Base-by-base conservation (phyloP, 2,113 vertebrate species). In the Corythornis vintsioides region DNA sequence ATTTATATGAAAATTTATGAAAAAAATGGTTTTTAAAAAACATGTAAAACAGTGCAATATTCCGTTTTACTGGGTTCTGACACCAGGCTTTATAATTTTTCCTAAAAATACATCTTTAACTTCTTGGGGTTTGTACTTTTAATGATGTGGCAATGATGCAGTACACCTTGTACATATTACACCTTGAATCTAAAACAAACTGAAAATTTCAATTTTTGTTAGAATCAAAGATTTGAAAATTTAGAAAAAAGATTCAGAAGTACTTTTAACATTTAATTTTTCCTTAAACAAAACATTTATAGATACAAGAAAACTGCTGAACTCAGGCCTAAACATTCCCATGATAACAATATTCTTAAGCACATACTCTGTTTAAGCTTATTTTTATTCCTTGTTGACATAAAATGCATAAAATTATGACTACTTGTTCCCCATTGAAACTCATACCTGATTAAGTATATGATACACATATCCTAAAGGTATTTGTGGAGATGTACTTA, bases 261-360 rank as follows among this genome's bases (percentile, higher is more conserved):
- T 35, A 33, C n/a, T 38, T 78, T 33, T 29, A 24, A 22, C 1
- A n/a, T 77, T 43, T 28, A 40, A 20, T 28, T 76, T 42, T 72
- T 38, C 10, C 60, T 73, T 43, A 63, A 77, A 22, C 2, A 50
- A 50, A 33, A 43, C 1, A 33, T 59, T 71, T 67, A 35, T 14
- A 56, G 2, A 55, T 56, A 64, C 28, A 16, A 72, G 28, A 31
- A 84, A 67, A 81, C 3, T 59, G 9, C 9, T 57, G 25, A 86
- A 52, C 19, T 69, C 18, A 21, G 11, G 14, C 4, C 0, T 0
- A 65, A 9, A 53, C 3, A 17, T 38, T 26, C 21, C 40, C 5
- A 8, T 72, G 11, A 65, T 6, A 22, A 2, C 7, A 35, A 48
- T 31, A 83, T 14, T 47, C n/a, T 76, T 40, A 73, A 31, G 16